phyloP scores from a whole-genome alignment of 1,140 invertebrate species.

The Neodiprion pinetum region DNA sequence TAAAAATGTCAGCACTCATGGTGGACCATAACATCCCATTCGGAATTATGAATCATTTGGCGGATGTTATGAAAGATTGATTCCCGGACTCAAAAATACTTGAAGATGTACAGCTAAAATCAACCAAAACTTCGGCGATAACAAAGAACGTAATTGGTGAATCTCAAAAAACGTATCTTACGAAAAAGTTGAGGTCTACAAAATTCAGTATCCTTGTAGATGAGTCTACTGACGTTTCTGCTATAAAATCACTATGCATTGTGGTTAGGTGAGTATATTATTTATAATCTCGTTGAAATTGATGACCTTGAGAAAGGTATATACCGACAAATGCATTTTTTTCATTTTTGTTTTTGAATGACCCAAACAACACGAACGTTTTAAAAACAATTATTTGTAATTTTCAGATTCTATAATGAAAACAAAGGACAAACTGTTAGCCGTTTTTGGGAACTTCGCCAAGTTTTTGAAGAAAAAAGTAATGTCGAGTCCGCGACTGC shows the following conservation, averaged over 20 bases:
- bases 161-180: constrained; percentile 27
- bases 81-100: constrained; percentile 29
- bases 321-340: too few relatives aligned
- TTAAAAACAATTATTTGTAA: too few relatives aligned
- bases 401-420: constrained; percentile 25
- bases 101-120: constrained; percentile 22
- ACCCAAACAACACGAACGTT: too few relatives aligned
- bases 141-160: constrained; percentile 37
- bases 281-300: too few relatives aligned
- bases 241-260: constrained; percentile 29
- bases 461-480: constrained; percentile 22
- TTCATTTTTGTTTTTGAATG: too few relatives aligned
- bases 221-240: constrained; percentile 40
- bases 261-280: constrained; percentile 10
- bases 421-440: constrained; percentile 19
- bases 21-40: constrained; percentile 27
- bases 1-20: constrained; percentile 26
- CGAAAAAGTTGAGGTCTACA: constrained; percentile 24
- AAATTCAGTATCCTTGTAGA: constrained; percentile 38
- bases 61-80: constrained; percentile 20
- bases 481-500: constrained; percentile 30
- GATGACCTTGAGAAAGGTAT: too few relatives aligned
- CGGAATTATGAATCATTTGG: constrained; percentile 17
- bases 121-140: constrained; percentile 27
- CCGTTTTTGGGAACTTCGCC: constrained; percentile 30